Evolutionary conservation across 2,797 vertebrate species (phyloP).

Genomic region (Enteromius trimaculatus): DNA sequence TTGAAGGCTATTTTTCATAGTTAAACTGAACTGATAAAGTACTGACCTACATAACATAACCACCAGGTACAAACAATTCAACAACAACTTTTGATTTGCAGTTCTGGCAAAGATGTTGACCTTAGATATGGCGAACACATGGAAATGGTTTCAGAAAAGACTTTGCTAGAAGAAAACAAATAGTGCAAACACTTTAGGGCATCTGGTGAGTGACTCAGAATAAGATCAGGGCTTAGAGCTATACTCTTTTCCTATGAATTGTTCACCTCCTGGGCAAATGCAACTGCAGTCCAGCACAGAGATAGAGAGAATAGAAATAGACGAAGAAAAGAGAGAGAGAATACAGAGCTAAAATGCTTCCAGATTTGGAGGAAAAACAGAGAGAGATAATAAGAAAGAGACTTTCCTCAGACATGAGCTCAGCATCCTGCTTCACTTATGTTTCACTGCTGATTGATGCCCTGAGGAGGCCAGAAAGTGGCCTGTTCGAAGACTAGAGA

Average conservation of each 20-base stretch:
- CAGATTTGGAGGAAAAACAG: constrained; percentile 44
- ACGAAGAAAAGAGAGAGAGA: constrained; percentile 42
- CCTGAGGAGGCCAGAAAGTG: constrained; percentile 45
- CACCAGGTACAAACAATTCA: constrained; percentile 24
- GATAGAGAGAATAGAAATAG: constrained; percentile 21
- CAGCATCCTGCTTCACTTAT: constrained; percentile 61
- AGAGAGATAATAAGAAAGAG: constrained; percentile 53
- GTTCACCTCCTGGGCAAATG: constrained; percentile 16
- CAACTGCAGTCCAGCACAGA: constrained; percentile 22
- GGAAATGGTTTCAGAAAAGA: background rate
- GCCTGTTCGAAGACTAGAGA: constrained; percentile 16
- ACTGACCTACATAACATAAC: background rate
- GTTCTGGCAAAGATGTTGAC: background rate
- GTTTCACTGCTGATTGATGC: constrained; percentile 60
- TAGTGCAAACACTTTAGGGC: constrained; percentile 18
- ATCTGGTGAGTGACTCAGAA: constrained; percentile 24
- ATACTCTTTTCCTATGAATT: constrained; percentile 35
- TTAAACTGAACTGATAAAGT: background rate
- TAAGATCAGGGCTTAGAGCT: constrained; percentile 19
- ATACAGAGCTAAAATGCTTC: constrained; percentile 23
- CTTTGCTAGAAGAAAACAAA: constrained; percentile 10
- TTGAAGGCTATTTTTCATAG: background rate
- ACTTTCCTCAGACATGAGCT: constrained; percentile 68
- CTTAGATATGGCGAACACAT: constrained; percentile 35
- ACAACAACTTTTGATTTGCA: constrained; percentile 3